Conservation (phyloP, 2,888 invertebrate genomes). For the Tholera decimalis region DNA sequence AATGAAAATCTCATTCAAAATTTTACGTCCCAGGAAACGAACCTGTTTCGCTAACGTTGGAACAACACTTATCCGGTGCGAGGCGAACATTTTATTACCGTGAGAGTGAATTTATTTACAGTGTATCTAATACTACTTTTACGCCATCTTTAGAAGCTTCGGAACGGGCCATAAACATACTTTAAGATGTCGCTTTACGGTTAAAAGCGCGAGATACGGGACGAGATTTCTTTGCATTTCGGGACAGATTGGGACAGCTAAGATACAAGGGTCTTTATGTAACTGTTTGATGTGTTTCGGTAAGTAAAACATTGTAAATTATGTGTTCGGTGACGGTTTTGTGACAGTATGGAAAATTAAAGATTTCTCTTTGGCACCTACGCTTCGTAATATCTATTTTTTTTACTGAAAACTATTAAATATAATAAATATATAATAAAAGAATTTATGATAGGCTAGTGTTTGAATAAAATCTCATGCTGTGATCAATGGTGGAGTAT, state of each 20-base stretch:
- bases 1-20: constrained; percentile 55
- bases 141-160: constrained; percentile 60
- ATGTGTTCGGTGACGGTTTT: neutral
- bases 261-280: constrained; percentile 18
- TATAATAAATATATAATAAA: too few species aligned
- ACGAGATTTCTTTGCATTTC: constrained; percentile 35
- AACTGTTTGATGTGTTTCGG: neutral
- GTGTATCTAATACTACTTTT: constrained; percentile 68
- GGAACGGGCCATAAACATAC: constrained; percentile 65
- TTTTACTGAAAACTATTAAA: too few species aligned
- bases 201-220: constrained; percentile 50
- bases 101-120: constrained; percentile 74
- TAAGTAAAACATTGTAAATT: constrained; percentile 3
- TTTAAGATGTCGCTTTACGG: constrained; percentile 65
- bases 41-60: constrained; percentile 29
- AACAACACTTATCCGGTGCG: constrained; percentile 54
- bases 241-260: constrained; percentile 38
- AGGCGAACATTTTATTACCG: constrained; percentile 71
- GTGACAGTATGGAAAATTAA: neutral
- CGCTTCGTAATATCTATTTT: too few species aligned
- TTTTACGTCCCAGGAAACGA: constrained; percentile 25
- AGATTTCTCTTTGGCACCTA: too few species aligned
- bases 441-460: too few species aligned
- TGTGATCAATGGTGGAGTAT: too few species aligned
- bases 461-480: too few species aligned